phyloP scores from a whole-genome alignment of 2,888 invertebrate species.

The Lasioglossum morio region DNA sequence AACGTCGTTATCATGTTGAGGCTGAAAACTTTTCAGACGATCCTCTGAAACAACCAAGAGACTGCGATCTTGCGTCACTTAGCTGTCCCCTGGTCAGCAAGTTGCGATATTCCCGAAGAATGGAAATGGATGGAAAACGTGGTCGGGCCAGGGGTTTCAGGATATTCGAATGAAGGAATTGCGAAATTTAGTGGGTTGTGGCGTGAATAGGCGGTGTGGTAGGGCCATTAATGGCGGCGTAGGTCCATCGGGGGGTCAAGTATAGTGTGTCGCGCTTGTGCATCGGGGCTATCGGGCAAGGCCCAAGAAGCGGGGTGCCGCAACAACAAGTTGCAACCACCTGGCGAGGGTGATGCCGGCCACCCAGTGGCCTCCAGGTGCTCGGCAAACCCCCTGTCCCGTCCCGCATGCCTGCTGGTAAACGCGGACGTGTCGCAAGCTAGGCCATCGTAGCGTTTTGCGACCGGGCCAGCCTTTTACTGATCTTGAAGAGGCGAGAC shows the following conservation, averaged over 20 bases:
- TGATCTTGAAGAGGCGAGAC: not conserved
- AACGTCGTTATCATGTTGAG: no score
- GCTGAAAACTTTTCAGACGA: no score
- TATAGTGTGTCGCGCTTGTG: conserved; percentile 10
- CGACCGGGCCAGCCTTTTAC: conserved; percentile 12
- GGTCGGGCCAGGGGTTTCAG: not conserved
- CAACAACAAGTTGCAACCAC: conserved; percentile 82
- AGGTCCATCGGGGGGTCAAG: conserved; percentile 3
- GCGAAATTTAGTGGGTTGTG: not conserved
- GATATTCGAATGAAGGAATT: not conserved
- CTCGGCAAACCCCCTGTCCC: conserved; percentile 73
- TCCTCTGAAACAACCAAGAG: not conserved
- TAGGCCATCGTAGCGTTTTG: not conserved
- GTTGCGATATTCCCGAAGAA: not conserved
- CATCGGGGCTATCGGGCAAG: conserved; percentile 16
- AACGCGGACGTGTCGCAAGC: conserved; percentile 4
- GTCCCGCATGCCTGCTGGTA: conserved; percentile 64
- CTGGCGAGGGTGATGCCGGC: conserved; percentile 77
- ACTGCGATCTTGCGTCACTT: not conserved
- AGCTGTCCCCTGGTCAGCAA: not conserved
- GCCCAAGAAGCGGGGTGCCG: conserved; percentile 69
- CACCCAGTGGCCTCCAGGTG: conserved; percentile 81
- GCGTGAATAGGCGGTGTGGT: not conserved
- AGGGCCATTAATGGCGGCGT: not conserved
- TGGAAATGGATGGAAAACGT: not conserved